Base-by-base conservation (phyloP, 1,140 invertebrate species). In the Triops longicaudatus region DNA sequence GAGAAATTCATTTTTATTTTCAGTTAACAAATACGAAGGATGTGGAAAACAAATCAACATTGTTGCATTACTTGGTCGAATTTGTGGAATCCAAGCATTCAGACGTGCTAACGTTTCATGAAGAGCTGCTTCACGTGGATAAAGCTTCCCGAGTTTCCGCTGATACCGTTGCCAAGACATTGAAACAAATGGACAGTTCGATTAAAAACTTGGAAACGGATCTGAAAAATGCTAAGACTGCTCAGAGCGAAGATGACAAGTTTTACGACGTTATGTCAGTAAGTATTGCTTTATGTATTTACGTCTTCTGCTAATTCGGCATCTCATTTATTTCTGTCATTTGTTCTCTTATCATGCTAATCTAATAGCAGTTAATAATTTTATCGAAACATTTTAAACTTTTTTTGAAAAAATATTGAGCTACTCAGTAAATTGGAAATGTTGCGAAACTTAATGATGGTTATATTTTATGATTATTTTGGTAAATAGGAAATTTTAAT, bases 21-120 rank as follows among this genome's bases (percentile, higher is more conserved):
- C 84, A 95, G 91, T 86, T 98, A 79, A 91, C 91, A n/a, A 91
- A 92, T 77, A 99, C 97, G 3, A 99, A 98, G 87, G 93, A 98
- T 83, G 85, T 91, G 11, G 93, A 98, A 81, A 97, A 98, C 82
- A 94, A 95, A 81, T 90, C 91, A 76, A 99, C 96, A 0, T 85
- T 99, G 26, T 86, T 99, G 72, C 97, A 99, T 83, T 98, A 95
- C 82, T 84, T 99, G 50, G 94, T 93, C 0, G 91, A 97, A 80
- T 91, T 91, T 1, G 89, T 97, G 78, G 93, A 98, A 84, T 89
- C 86, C 44, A 96, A 97, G 80, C 93, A 95, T 84, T 91, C 94
- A 0, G 94, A 98, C 41, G 87, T 90, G 10, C 82, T 96, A 0
- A 91, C 85, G 73, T 98, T 98, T 82, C 85, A 88, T 10, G 94